Percentiles rank a stretch among this genome's conserved stretches.
phyloP scores from a whole-genome alignment of 2,113 vertebrate species.

The Takifugu bimaculatus region DNA sequence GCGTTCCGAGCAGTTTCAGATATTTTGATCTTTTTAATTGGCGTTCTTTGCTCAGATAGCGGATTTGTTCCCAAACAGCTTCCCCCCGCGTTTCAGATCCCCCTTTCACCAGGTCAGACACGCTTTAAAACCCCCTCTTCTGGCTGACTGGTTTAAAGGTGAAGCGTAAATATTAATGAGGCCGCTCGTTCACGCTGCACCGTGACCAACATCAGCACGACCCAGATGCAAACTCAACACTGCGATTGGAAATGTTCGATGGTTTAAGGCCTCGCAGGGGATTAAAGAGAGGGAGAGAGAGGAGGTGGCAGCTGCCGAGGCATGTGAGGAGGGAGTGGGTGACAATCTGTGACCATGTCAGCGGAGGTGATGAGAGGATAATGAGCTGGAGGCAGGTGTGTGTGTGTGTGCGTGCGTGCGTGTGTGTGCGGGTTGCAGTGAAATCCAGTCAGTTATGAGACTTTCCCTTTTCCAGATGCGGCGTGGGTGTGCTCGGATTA shows the following conservation, averaged over 20 bases:
- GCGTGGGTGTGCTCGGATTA: not conserved
- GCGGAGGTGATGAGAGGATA: slow-evolving; percentile 42
- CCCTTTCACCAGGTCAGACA: too few species aligned
- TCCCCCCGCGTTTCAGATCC: too few species aligned
- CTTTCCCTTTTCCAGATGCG: slow-evolving; percentile 13
- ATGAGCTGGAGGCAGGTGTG: slow-evolving; percentile 19
- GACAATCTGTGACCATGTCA: slow-evolving; percentile 35
- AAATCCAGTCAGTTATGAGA: slow-evolving; percentile 1
- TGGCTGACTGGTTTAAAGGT: slow-evolving; percentile 52
- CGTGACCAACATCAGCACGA: too few species aligned
- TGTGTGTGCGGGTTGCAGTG: not conserved
- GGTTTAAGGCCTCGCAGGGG: not conserved
- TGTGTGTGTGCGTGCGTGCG: not conserved
- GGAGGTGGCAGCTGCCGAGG: slow-evolving; percentile 8
- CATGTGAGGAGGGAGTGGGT: slow-evolving; percentile 22
- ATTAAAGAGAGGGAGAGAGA: not conserved
- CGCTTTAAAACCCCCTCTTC: slow-evolving; percentile 35
- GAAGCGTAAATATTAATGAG: slow-evolving; percentile 64
- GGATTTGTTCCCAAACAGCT: too few species aligned
- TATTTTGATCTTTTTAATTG: not conserved
- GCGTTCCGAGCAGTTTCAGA: not conserved
- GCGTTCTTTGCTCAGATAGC: too few species aligned
- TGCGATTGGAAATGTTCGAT: not conserved
- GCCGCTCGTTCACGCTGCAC: slow-evolving; percentile 3
- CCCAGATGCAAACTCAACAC: slow-evolving; percentile 16